Base-by-base conservation (phyloP, 2,888 invertebrate genomes). In the Sesia bembeciformis region DNA sequence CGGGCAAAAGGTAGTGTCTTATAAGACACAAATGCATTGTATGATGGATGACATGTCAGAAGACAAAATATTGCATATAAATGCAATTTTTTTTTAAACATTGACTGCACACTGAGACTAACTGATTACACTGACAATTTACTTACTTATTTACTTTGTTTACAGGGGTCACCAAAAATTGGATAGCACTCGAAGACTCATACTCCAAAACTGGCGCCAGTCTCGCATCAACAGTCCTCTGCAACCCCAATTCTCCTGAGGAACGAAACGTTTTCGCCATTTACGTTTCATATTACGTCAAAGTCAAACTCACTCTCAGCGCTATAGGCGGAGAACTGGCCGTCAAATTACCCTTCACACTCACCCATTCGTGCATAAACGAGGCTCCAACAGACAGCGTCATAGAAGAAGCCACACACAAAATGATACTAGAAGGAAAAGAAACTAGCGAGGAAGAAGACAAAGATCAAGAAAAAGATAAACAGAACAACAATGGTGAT, bases 251-350 rank as follows among this genome's bases (percentile, higher is more conserved):
- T 74, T 90, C 91, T 8, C 91, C 93, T 0, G 94, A 95, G 60
- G 95, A 95, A 62, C 91, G 96, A 57, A 96, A 96, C 77, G 96
- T 95, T 0, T 96, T 96, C 70, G 96, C 96, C 54, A 97, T 97
- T 65, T 96, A 96, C 84, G 96, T 97, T 5, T 96, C 96, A 0
- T 97, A 97, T 76, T 97, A 97, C 74, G 96, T 96, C 4, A 96
- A 97, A 91, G 94, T 96, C 0, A 96, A 96, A 80, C 88, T 96
- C 0, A 90, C 94, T 0, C 91, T 96, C 39, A 95, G 95, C 57
- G 93, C 94, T 3, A 95, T 96, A 91, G 95, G 95, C 0, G 95
- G 95, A 1, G 94, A 94, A 57, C 82, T 96, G 4, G 94, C 94
- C 0, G 81, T 96, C 2, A 96, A 96, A 76, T 78, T 96, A 53